Evolutionary conservation across 2,797 vertebrate species (phyloP).

Genomic region (Aeoliscus strigatus): DNA sequence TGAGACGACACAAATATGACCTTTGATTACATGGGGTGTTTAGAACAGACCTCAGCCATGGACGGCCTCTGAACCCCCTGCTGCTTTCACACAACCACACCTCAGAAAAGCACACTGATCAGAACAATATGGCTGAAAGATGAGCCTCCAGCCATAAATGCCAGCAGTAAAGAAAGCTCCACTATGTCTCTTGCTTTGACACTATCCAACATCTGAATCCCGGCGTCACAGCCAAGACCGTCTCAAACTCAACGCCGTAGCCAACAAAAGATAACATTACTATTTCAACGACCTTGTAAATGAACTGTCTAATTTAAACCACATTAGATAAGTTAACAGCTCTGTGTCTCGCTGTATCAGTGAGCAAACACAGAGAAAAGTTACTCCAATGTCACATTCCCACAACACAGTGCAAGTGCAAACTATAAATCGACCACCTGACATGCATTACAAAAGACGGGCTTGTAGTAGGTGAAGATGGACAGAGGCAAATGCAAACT

Average conservation of each 20-base stretch:
- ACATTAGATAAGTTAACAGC: constrained; percentile 57
- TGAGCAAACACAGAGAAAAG: constrained; percentile 22
- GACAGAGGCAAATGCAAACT: constrained; percentile 61
- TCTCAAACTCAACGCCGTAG: constrained; percentile 34
- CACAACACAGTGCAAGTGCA: constrained; percentile 52
- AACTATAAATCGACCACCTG: constrained; percentile 67
- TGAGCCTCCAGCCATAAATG: constrained; percentile 62
- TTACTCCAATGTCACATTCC: constrained; percentile 57
- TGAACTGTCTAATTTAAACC: constrained; percentile 51
- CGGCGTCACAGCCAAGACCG: constrained; percentile 52
- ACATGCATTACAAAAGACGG: constrained; percentile 61
- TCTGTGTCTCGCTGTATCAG: constrained; percentile 39
- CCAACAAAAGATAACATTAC: constrained; percentile 58
- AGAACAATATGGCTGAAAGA: constrained; percentile 75
- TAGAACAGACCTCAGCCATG: constrained; percentile 43
- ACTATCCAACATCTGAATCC: constrained; percentile 61
- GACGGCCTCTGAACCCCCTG: constrained; percentile 41
- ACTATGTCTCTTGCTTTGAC: constrained; percentile 61
- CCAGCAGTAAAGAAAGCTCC: constrained; percentile 67
- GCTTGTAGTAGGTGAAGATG: constrained; percentile 61
- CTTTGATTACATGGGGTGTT: constrained; percentile 66
- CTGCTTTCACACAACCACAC: constrained; percentile 65
- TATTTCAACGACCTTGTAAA: constrained; percentile 61
- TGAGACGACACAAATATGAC: constrained; percentile 62
- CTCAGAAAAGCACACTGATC: constrained; percentile 56